Conservation (phyloP, 2,113 vertebrate genomes). For the Megaceryle maxima region DNA sequence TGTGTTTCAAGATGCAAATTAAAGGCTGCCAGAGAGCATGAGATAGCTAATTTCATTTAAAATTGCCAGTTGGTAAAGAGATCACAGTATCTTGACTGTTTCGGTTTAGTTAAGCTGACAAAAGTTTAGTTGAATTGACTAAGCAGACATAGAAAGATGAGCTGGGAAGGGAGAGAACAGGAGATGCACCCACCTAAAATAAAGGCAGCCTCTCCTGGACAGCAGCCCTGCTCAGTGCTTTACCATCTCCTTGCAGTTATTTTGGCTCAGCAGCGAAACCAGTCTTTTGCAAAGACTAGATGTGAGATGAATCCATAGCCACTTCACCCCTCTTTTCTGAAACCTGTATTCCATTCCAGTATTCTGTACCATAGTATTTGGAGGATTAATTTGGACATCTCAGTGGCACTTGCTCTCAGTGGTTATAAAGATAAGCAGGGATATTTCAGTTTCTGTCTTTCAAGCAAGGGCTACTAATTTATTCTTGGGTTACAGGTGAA, state of each 20-base stretch:
- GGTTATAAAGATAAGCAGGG: neutral
- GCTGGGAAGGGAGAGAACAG: neutral
- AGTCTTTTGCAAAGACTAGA: neutral
- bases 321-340: neutral
- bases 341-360: neutral
- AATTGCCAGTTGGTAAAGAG: neutral
- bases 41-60: neutral
- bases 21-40: neutral
- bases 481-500: neutral
- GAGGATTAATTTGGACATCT: neutral
- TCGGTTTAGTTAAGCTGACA: neutral
- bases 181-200: neutral
- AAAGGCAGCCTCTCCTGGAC: neutral
- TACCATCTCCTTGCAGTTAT: neutral
- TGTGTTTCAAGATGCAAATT: neutral
- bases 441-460: neutral
- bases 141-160: neutral
- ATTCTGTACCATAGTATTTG: accelerated
- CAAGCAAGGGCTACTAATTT: neutral
- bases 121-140: neutral
- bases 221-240: accelerated
- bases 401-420: accelerated
- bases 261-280: neutral
- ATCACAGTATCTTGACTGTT: neutral
- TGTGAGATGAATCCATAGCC: neutral